Conservation (phyloP, 2,888 invertebrate genomes). For the Chrysolina oricalcia region DNA sequence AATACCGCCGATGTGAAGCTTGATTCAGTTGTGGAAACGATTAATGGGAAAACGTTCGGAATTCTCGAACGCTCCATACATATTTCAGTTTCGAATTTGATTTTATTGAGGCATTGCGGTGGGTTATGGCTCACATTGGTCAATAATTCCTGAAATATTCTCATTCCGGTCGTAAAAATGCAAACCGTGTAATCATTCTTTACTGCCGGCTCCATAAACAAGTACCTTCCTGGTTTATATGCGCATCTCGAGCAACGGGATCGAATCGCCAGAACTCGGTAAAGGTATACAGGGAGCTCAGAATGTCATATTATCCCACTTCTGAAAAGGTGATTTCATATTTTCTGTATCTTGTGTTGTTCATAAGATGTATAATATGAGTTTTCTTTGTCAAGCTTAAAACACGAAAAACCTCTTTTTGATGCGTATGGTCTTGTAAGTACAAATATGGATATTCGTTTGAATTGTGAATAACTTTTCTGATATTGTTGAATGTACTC, state of each 20-base stretch:
- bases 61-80: conserved; percentile 38
- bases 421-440: too few species aligned
- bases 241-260: conserved; percentile 35
- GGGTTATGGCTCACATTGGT: conserved; percentile 39
- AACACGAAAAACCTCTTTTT: too few species aligned
- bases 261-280: conserved; percentile 11
- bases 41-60: conserved; percentile 14
- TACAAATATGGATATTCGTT: too few species aligned
- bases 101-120: conserved; percentile 42
- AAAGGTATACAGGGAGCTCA: not conserved
- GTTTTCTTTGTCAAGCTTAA: too few species aligned
- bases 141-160: conserved; percentile 48
- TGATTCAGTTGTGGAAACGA: not conserved
- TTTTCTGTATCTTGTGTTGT: too few species aligned
- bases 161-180: conserved; percentile 47
- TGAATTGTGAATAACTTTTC: too few species aligned
- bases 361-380: too few species aligned
- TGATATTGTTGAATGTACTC: too few species aligned
- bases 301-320: too few species aligned
- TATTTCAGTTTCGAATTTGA: conserved; percentile 44
- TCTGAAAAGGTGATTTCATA: too few species aligned
- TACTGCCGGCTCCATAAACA: conserved; percentile 41
- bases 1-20: not conserved
- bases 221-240: conserved; percentile 42
- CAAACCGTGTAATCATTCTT: conserved; percentile 50